Conservation (phyloP, 2,888 invertebrate genomes). For the Tricholauxania praeusta region DNA sequence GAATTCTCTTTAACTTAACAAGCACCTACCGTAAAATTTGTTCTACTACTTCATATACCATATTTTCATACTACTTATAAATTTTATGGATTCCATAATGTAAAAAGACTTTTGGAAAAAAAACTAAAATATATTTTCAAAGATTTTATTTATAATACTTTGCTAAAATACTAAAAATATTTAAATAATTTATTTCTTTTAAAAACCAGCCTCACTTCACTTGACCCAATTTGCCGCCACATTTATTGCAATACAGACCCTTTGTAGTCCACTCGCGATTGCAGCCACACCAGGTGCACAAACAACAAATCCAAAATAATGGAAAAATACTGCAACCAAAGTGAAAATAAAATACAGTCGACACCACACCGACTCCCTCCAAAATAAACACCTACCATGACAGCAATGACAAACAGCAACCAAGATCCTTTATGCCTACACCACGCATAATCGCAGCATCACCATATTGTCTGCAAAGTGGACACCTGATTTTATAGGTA, state of each 20-base stretch:
- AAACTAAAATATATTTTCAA: too few species aligned
- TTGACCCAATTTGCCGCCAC: constrained; percentile 60
- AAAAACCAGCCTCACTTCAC: constrained; percentile 19
- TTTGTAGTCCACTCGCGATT: constrained; percentile 61
- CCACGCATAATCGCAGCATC: constrained; percentile 61
- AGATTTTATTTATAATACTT: too few species aligned
- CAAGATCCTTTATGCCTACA: constrained; percentile 58
- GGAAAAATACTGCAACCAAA: constrained; percentile 54
- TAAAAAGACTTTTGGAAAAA: too few species aligned
- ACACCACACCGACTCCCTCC: not conserved
- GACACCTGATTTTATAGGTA: constrained; percentile 61
- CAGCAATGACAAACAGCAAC: constrained; percentile 58
- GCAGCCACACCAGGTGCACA: constrained; percentile 62
- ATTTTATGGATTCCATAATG: too few species aligned
- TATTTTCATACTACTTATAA: too few species aligned
- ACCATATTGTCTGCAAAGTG: constrained; percentile 59
- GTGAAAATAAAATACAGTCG: not conserved
- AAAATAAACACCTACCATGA: constrained; percentile 56
- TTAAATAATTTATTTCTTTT: too few species aligned
- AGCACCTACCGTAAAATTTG: too few species aligned
- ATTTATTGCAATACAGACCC: constrained; percentile 59
- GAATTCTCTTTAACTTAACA: too few species aligned
- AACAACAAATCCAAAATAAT: constrained; percentile 61
- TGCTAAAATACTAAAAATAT: too few species aligned
- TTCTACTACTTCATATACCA: too few species aligned